Conservation (phyloP, 2,797 vertebrate genomes). For the Notoglanidium macrostoma region DNA sequence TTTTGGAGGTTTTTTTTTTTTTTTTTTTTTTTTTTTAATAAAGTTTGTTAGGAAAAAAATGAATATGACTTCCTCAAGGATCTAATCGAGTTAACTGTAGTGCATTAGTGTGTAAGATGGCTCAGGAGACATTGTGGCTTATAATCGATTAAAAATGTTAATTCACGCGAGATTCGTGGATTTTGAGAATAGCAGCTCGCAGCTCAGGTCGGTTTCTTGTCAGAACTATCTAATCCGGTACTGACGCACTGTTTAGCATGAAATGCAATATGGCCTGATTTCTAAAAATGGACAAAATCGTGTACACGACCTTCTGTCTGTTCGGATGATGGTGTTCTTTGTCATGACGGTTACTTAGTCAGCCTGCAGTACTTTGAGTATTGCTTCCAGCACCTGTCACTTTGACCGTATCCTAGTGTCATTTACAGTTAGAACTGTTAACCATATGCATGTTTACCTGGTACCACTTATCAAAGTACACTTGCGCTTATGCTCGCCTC, state of each 20-base stretch:
- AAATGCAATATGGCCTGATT: conserved; percentile 4
- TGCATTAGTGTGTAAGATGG: not conserved
- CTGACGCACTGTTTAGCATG: conserved; percentile 3
- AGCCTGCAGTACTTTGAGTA: conserved; percentile 32
- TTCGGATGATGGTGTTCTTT: not conserved
- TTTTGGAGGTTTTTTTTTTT: not conserved
- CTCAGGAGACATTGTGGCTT: conserved; percentile 24
- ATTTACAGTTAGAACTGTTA: conserved; percentile 44
- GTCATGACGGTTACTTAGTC: not conserved
- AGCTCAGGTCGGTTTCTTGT: conserved; percentile 12
- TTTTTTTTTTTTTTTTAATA: not conserved
- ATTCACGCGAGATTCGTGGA: not conserved
- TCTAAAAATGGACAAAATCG: not conserved
- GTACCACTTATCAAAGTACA: conserved; percentile 46
- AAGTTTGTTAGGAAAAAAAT: not conserved
- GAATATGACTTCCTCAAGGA: conserved; percentile 26
- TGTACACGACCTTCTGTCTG: not conserved
- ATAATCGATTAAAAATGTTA: not conserved
- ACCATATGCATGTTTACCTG: conserved; percentile 62
- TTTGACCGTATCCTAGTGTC: conserved; percentile 54
- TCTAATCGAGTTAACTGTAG: conserved; percentile 10
- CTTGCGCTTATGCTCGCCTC: conserved; percentile 48
- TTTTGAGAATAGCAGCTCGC: not conserved
- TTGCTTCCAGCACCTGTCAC: conserved; percentile 47
- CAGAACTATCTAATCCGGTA: not conserved